Conservation (phyloP, 2,888 invertebrate species). For the Miltochrista miniata region DNA sequence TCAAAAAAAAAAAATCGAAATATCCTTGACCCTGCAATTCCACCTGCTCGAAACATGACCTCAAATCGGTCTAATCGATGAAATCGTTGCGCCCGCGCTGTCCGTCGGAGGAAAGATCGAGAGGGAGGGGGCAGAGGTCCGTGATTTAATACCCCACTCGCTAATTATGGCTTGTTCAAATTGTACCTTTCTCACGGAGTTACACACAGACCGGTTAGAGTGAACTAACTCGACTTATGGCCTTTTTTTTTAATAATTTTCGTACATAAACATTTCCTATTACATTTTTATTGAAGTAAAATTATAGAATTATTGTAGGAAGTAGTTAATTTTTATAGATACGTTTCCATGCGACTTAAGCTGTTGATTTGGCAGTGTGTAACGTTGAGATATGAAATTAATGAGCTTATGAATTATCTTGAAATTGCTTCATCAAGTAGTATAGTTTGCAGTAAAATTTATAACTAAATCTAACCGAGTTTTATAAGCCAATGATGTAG, state of each 20-base stretch:
- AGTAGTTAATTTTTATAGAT: slow-evolving; percentile 32
- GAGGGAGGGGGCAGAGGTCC: slow-evolving; percentile 48
- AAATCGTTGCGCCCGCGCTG: slow-evolving; percentile 39
- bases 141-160: slow-evolving; percentile 78
- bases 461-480: too few relatives aligned
- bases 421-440: not conserved
- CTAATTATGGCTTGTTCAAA: slow-evolving; percentile 83
- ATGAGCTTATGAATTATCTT: not conserved
- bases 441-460: too few relatives aligned
- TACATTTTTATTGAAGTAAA: slow-evolving; percentile 37
- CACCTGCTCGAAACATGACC: slow-evolving; percentile 71
- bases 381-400: not conserved
- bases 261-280: slow-evolving; percentile 29
- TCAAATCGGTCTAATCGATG: slow-evolving; percentile 43
- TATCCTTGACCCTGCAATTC: slow-evolving; percentile 70
- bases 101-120: slow-evolving; percentile 19
- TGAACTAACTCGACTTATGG: slow-evolving; percentile 22
- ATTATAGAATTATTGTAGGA: slow-evolving; percentile 38
- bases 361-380: slow-evolving; percentile 3
- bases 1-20: slow-evolving; percentile 1
- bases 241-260: slow-evolving; percentile 26
- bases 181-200: slow-evolving; percentile 79
- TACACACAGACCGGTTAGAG: slow-evolving; percentile 47
- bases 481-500: too few relatives aligned
- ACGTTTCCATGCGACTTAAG: slow-evolving; percentile 11